Conservation (phyloP, 2,797 vertebrate species). For the Trachurus trachurus region DNA sequence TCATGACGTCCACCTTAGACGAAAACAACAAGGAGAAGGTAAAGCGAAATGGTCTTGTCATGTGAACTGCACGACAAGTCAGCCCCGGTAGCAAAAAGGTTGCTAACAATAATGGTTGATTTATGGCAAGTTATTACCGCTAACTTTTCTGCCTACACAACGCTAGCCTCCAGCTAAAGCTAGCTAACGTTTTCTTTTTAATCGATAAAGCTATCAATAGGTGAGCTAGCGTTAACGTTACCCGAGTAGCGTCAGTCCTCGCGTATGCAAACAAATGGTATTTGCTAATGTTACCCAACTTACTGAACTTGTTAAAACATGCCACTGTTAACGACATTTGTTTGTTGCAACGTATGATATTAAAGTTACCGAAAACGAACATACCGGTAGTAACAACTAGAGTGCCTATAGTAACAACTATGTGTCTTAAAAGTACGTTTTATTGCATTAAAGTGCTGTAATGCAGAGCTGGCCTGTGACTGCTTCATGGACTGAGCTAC, state of each 20-base stretch:
- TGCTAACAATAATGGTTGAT: slow-evolving; percentile 54
- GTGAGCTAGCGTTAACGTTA: neutral
- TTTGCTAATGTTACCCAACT: neutral
- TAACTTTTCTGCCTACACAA: slow-evolving; percentile 42
- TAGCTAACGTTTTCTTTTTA: slow-evolving; percentile 22
- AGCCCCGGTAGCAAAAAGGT: neutral
- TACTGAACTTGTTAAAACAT: neutral
- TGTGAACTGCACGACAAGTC: slow-evolving; percentile 25
- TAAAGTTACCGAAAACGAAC: neutral
- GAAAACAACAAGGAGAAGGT: slow-evolving; percentile 86
- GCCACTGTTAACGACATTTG: neutral
- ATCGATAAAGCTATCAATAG: neutral
- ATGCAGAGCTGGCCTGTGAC: neutral
- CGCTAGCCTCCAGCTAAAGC: slow-evolving; percentile 54
- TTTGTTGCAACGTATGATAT: neutral
- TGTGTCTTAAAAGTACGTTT: neutral
- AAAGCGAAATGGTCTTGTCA: slow-evolving; percentile 2
- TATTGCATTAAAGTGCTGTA: neutral
- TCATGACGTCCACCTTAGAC: slow-evolving; percentile 83
- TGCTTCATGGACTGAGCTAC: neutral
- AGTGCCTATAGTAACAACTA: neutral
- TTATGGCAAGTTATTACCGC: slow-evolving; percentile 50
- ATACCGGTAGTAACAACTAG: too few species aligned
- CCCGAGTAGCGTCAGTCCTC: neutral
- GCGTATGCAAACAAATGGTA: too few species aligned